A percentile compares a stretch with the other conserved stretches of the same genome.
Conservation (phyloP, 2,888 invertebrate genomes). For the Strigamia crassipes region DNA sequence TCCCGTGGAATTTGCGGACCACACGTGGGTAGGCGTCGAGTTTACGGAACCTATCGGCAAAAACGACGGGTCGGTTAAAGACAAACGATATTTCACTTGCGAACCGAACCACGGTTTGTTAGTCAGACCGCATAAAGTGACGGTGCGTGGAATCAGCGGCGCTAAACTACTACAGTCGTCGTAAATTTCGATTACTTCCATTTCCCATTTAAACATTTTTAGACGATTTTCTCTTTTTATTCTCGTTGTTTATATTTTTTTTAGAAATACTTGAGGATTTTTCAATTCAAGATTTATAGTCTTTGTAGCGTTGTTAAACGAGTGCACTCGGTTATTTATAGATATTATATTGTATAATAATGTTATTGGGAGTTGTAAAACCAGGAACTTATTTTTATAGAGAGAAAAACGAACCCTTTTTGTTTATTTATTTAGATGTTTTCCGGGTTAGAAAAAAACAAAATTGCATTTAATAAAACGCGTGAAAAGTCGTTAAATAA, state of each 20-base stretch:
- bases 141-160: slow-evolving; percentile 61
- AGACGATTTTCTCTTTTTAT: no score
- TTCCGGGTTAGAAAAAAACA: no score
- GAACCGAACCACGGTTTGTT: slow-evolving; percentile 61
- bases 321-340: background rate
- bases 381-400: no score
- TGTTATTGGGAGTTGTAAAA: background rate
- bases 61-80: slow-evolving; percentile 62
- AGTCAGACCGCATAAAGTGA: slow-evolving; percentile 61
- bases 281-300: background rate
- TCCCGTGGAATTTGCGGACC: slow-evolving; percentile 61
- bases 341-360: no score
- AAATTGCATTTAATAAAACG: no score
- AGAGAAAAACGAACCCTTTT: no score
- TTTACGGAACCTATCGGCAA: slow-evolving; percentile 60
- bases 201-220: no score
- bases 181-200: background rate
- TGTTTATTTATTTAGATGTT: no score
- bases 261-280: no score
- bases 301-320: no score
- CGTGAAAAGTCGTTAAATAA: no score
- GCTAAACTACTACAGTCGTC: background rate
- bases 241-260: no score
- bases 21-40: slow-evolving; percentile 63
- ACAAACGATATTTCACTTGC: slow-evolving; percentile 61